These are phyloP conservation scores for Rattus rattus DNA, from an alignment of 2,113 vertebrate species.

Conservation along the genomic window DNA sequence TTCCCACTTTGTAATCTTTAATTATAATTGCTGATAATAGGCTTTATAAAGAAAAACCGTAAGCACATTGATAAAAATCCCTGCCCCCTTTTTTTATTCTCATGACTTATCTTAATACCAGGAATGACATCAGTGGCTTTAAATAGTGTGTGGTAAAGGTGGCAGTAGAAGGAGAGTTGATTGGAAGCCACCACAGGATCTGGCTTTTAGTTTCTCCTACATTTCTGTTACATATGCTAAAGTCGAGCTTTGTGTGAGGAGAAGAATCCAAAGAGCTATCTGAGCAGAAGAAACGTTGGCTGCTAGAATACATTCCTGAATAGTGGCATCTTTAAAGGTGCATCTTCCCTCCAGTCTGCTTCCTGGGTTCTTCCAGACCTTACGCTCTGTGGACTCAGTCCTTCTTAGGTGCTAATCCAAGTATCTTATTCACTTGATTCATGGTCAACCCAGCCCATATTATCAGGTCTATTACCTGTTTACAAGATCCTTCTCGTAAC, in stretches of 20 bases:
- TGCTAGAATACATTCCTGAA: background rate
- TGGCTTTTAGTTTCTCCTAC: background rate
- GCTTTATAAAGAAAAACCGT: slow-evolving; percentile 44
- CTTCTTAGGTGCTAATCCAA: background rate
- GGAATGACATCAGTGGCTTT: background rate
- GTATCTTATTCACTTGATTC: slow-evolving; percentile 14
- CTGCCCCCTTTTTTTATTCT: background rate
- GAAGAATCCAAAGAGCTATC: background rate
- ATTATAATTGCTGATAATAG: slow-evolving; percentile 28
- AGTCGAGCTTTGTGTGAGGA: background rate
- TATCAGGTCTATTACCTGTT: background rate
- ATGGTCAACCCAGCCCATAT: slow-evolving; percentile 22
- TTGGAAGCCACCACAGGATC: background rate
- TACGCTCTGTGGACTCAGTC: background rate
- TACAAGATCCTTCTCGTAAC: background rate
- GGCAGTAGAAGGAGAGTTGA: background rate
- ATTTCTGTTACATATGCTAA: background rate
- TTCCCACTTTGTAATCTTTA: background rate
- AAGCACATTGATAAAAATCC: background rate
- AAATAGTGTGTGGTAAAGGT: background rate
- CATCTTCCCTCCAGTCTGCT: background rate
- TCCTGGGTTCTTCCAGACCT: background rate
- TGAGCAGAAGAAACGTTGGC: background rate
- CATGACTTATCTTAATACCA: background rate
- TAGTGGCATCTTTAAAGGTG: background rate